A percentile compares a stretch with the other conserved stretches of the same genome.
These are phyloP conservation scores for Chorisops tibialis DNA, from an alignment of 2,888 invertebrate species.

Conservation along the genomic window DNA sequence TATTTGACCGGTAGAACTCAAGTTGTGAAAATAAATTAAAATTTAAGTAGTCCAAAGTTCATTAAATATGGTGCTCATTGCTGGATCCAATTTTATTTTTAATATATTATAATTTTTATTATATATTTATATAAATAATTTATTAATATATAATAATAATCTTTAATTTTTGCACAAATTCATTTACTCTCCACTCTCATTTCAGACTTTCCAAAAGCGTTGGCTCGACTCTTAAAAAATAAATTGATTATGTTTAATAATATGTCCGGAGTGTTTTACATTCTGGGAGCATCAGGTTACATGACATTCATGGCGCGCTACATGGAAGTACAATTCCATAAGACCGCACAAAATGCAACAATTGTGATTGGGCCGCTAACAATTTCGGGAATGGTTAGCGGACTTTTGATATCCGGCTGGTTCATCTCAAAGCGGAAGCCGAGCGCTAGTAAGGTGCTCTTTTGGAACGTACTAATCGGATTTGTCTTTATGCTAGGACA, in stretches of 20 bases:
- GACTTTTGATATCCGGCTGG: conserved; percentile 59
- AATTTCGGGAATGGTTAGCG: conserved; percentile 59
- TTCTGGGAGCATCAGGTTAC: conserved; percentile 62
- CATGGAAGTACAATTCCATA: conserved; percentile 69
- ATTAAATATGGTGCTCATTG: too few relatives aligned
- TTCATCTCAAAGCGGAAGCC: conserved; percentile 62
- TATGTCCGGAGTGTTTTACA: conserved; percentile 63
- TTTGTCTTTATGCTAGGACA: conserved; percentile 56
- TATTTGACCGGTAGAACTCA: too few relatives aligned
- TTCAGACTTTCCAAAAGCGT: conserved; percentile 57
- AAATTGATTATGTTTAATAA: conserved; percentile 65
- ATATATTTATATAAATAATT: too few relatives aligned
- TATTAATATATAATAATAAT: too few relatives aligned
- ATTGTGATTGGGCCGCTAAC: conserved; percentile 63
- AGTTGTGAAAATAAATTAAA: too few relatives aligned
- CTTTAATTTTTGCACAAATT: too few relatives aligned
- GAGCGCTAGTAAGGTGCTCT: conserved; percentile 56
- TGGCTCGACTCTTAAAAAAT: conserved; percentile 61
- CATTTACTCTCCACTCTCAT: too few relatives aligned
- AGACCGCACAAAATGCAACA: conserved; percentile 63
- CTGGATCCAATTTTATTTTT: too few relatives aligned
- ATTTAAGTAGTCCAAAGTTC: too few relatives aligned
- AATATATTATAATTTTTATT: too few relatives aligned
- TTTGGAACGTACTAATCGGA: conserved; percentile 63
- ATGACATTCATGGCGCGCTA: conserved; percentile 72